phyloP scores from a whole-genome alignment of 1,140 invertebrate species.

The Magallana ariakensis region DNA sequence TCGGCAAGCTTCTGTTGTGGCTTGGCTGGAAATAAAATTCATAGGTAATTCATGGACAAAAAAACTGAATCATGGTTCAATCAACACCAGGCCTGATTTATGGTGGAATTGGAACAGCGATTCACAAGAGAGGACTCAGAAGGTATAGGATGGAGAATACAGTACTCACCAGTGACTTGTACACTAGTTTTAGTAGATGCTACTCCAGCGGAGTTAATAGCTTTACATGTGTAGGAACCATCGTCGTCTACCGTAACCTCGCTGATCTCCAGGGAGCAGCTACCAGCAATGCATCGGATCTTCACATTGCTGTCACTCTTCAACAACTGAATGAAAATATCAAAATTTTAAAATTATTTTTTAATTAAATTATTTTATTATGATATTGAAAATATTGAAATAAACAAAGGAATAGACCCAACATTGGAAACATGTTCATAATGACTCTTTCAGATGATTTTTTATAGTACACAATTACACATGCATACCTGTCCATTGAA shows the following conservation, averaged over 20 bases:
- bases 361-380: background rate
- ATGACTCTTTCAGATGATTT: too few relatives aligned
- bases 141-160: background rate
- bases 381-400: too few relatives aligned
- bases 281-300: slow-evolving; percentile 62
- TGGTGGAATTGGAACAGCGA: background rate
- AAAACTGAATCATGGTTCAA: background rate
- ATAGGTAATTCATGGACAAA: background rate
- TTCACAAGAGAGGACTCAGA: background rate
- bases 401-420: too few relatives aligned
- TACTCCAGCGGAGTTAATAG: slow-evolving; percentile 92
- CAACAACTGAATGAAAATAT: slow-evolving; percentile 60
- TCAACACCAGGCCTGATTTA: background rate
- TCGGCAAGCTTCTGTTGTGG: slow-evolving; percentile 39
- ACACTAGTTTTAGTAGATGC: slow-evolving; percentile 80
- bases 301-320: slow-evolving; percentile 63
- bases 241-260: slow-evolving; percentile 95
- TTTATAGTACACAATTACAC: too few relatives aligned
- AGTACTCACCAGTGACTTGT: slow-evolving; percentile 70
- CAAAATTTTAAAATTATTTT: background rate
- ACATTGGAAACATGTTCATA: too few relatives aligned
- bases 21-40: slow-evolving; percentile 52
- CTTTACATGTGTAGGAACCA: slow-evolving; percentile 95
- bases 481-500: slow-evolving; percentile 70
- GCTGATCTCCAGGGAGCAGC: slow-evolving; percentile 88